Evolutionary conservation across 2,888 invertebrate genomes (phyloP).

Genomic region (Myopa testacea): DNA sequence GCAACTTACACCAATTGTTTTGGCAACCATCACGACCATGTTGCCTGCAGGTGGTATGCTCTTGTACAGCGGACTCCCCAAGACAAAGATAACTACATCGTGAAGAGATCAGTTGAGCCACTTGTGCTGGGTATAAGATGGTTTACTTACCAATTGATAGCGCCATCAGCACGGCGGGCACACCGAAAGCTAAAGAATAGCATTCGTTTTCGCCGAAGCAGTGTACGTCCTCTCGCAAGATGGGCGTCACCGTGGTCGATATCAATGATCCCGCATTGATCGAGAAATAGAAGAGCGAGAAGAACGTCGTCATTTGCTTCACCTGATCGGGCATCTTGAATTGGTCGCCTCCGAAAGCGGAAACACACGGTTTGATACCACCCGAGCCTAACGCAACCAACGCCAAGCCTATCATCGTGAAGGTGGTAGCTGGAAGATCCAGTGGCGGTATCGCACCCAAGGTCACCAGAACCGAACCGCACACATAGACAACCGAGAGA

Average conservation of each 20-base stretch:
- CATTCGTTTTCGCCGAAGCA: conserved; percentile 78
- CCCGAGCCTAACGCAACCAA: conserved; percentile 83
- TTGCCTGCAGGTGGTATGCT: conserved; percentile 78
- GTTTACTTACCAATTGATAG: conserved; percentile 74
- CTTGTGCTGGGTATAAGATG: not conserved
- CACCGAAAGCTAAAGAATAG: conserved; percentile 80
- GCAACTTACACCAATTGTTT: conserved; percentile 75
- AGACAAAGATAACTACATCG: conserved; percentile 77
- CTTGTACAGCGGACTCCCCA: conserved; percentile 75
- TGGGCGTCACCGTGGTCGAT: conserved; percentile 80
- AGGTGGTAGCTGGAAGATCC: conserved; percentile 69
- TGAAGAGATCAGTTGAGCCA: not conserved
- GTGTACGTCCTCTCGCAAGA: conserved; percentile 76
- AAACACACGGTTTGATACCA: conserved; percentile 86
- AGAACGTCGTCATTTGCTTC: conserved; percentile 76
- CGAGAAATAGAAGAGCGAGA: conserved; percentile 81
- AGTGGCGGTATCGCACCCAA: conserved; percentile 71
- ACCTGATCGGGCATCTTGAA: conserved; percentile 76
- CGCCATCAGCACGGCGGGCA: conserved; percentile 80
- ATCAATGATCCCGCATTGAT: conserved; percentile 77
- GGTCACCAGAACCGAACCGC: conserved; percentile 77
- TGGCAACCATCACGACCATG: conserved; percentile 75
- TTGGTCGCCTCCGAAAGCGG: conserved; percentile 86
- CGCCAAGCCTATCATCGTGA: conserved; percentile 76
- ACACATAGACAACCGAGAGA: conserved; percentile 78